Evolutionary conservation across 2,888 invertebrate species (phyloP).

Genomic region (Eupithecia subumbrata): DNA sequence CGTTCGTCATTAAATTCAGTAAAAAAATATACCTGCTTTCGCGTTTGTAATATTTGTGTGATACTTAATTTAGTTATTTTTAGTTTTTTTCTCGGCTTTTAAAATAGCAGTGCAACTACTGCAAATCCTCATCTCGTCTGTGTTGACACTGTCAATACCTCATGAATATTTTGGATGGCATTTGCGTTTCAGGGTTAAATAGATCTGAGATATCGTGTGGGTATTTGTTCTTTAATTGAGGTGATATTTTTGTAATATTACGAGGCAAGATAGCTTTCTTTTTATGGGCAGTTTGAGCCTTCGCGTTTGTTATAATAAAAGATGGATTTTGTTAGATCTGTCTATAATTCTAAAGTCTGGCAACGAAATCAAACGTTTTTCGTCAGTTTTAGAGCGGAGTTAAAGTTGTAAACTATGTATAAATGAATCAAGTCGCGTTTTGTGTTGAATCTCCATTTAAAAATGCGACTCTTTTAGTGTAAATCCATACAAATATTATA

Average conservation of each 20-base stretch:
- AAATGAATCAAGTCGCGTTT: neutral
- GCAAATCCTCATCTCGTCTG: neutral
- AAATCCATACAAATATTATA: too few relatives aligned
- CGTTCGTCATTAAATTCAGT: neutral
- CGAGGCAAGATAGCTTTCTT: neutral
- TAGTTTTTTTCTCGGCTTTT: too few relatives aligned
- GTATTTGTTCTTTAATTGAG: neutral
- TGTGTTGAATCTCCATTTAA: too few relatives aligned
- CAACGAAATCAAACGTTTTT: neutral
- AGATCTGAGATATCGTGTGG: constrained; percentile 4
- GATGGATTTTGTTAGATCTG: neutral
- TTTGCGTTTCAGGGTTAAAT: constrained; percentile 16
- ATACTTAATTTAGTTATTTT: too few relatives aligned
- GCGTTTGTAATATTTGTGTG: too few relatives aligned
- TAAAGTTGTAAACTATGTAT: neutral
- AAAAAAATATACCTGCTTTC: neutral
- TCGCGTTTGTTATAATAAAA: neutral
- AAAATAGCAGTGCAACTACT: neutral
- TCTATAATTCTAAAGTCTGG: neutral
- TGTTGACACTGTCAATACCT: constrained; percentile 26
- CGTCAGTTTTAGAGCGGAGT: neutral
- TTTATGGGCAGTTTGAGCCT: constrained; percentile 4
- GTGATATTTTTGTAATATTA: neutral
- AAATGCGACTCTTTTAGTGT: too few relatives aligned
- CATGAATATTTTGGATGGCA: constrained; percentile 47